phyloP scores from a whole-genome alignment of 2,888 invertebrate genomes.

The Chalcis sispes region DNA sequence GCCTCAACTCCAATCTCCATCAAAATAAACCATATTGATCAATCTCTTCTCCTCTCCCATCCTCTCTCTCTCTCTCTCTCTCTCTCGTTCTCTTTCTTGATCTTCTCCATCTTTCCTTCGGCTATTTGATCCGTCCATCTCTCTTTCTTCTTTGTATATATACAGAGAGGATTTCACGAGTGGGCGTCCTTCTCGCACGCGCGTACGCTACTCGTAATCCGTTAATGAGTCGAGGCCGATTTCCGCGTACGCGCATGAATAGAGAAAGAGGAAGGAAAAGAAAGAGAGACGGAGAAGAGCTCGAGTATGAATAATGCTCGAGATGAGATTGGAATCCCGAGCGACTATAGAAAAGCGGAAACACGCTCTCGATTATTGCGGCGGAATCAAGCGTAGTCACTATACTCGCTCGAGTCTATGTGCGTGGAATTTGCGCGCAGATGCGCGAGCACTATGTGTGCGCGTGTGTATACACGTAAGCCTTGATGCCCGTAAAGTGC shows the following conservation, averaged over 20 bases:
- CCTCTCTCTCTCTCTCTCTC: background rate
- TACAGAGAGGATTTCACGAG: background rate
- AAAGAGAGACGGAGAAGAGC: too few relatives aligned
- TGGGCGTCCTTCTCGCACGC: too few relatives aligned
- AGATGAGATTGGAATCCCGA: conserved; percentile 53
- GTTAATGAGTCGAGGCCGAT: conserved; percentile 52
- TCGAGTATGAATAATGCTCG: conserved; percentile 50
- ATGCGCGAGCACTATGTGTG: background rate
- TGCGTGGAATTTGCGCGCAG: conserved; percentile 6
- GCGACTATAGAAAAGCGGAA: conserved; percentile 46
- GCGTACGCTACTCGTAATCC: too few relatives aligned
- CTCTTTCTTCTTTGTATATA: conserved; percentile 5
- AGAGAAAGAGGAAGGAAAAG: too few relatives aligned
- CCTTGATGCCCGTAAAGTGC: background rate
- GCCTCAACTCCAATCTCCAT: background rate
- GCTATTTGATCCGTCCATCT: too few relatives aligned
- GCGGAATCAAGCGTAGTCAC: conserved; percentile 21
- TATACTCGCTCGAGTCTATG: background rate
- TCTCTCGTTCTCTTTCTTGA: background rate
- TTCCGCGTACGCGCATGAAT: conserved; percentile 36
- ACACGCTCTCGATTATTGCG: conserved; percentile 51
- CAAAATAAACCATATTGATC: conserved; percentile 28
- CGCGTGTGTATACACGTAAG: background rate
- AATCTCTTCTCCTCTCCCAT: background rate
- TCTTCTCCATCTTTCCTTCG: conserved; percentile 10